Evolutionary conservation across 2,113 vertebrate genomes (phyloP).

Genomic region (Syngnathus scovelli): DNA sequence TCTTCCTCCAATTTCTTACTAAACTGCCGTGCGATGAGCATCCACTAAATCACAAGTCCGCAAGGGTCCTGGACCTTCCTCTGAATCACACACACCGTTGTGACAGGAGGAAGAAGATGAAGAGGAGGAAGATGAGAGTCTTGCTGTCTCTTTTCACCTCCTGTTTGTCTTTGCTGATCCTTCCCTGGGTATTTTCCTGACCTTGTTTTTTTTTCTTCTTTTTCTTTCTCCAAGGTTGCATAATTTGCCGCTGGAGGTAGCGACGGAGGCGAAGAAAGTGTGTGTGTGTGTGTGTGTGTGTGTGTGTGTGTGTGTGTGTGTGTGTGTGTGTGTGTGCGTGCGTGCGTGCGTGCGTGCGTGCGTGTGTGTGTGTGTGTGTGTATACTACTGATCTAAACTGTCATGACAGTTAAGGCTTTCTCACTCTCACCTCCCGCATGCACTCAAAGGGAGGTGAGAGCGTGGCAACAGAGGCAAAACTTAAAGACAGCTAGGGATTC

Average conservation of each 20-base stretch:
- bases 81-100: not conserved
- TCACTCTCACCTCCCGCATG: constrained; percentile 44
- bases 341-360: too few species aligned
- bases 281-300: not conserved
- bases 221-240: not conserved
- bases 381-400: constrained; percentile 1
- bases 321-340: too few species aligned
- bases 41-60: not conserved
- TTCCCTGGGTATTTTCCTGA: constrained; percentile 6
- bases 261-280: not conserved
- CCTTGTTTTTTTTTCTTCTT: constrained; percentile 1
- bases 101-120: not conserved
- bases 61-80: not conserved
- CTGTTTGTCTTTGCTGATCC: constrained; percentile 3
- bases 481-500: constrained; percentile 1
- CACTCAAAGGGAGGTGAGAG: constrained; percentile 51
- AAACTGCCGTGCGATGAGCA: not conserved
- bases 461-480: constrained; percentile 30
- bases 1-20: not conserved
- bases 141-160: constrained; percentile 5
- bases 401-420: constrained; percentile 13
- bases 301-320: not conserved
- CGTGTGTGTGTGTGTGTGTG: not conserved
- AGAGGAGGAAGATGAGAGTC: not conserved
- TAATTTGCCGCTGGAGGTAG: constrained; percentile 8